A percentile compares a stretch with the other conserved stretches of the same genome.
Evolutionary conservation across 2,888 invertebrate genomes (phyloP).

Genomic region (Holacanthella duospinosa): DNA sequence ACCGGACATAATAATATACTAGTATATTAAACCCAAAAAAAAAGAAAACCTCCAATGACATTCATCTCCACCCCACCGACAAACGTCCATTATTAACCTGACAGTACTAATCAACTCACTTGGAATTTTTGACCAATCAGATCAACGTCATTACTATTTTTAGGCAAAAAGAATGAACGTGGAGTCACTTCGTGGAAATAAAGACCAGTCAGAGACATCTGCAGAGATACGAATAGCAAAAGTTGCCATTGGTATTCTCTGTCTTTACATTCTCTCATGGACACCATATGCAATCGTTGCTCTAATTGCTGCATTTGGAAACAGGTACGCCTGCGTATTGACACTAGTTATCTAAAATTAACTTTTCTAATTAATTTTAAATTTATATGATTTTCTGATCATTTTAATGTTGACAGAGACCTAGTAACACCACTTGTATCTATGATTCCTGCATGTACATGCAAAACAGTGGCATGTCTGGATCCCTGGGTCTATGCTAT

Average conservation of each 20-base stretch:
- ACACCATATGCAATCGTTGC: conserved; percentile 78
- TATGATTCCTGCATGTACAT: conserved; percentile 76
- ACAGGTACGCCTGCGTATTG: conserved; percentile 49
- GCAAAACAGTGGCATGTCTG: conserved; percentile 79
- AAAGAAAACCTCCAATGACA: too few relatives aligned
- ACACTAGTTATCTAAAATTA: neutral
- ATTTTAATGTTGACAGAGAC: conserved; percentile 39
- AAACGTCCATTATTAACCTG: too few relatives aligned
- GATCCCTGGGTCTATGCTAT: conserved; percentile 86
- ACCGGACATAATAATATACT: too few relatives aligned
- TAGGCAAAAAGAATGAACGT: conserved; percentile 85
- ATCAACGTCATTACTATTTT: conserved; percentile 4
- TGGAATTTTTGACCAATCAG: too few relatives aligned
- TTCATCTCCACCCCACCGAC: too few relatives aligned
- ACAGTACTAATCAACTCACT: too few relatives aligned
- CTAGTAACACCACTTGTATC: conserved; percentile 49
- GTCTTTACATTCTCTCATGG: conserved; percentile 76
- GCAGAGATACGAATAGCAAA: conserved; percentile 78
- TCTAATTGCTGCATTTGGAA: conserved; percentile 70
- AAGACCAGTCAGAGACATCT: conserved; percentile 55
- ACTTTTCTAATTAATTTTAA: neutral
- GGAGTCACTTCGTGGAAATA: conserved; percentile 64
- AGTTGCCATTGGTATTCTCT: conserved; percentile 76
- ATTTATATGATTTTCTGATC: neutral
- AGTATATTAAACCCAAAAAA: too few relatives aligned